Conservation (phyloP, 1,140 invertebrate species). For the Achroia grisella region DNA sequence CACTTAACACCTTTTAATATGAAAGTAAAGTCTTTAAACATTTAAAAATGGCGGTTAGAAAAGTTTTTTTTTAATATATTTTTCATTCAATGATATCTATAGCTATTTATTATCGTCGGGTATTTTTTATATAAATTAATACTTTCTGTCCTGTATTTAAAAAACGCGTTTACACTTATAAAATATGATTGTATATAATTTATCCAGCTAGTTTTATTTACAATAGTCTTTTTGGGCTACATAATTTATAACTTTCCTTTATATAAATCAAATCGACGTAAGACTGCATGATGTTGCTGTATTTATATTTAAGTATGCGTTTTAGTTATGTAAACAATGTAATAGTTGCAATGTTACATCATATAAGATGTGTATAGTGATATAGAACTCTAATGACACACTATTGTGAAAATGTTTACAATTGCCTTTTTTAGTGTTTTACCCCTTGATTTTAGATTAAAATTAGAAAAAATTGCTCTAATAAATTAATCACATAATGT, state of each 20-base stretch:
- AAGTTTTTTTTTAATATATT: slow-evolving; percentile 23
- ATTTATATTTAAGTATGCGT: too few relatives aligned
- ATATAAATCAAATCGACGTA: slow-evolving; percentile 18
- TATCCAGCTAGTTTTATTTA: slow-evolving; percentile 57
- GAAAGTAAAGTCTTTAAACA: slow-evolving; percentile 9
- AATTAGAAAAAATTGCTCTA: too few relatives aligned
- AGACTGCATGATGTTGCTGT: too few relatives aligned
- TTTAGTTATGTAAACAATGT: too few relatives aligned
- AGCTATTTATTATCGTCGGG: slow-evolving; percentile 61
- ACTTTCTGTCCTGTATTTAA: slow-evolving; percentile 45
- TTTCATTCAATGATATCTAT: slow-evolving; percentile 38
- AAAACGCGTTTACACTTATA: slow-evolving; percentile 51
- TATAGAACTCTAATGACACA: too few relatives aligned
- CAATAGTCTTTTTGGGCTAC: slow-evolving; percentile 61
- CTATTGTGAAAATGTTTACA: too few relatives aligned
- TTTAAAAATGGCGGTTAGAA: slow-evolving; percentile 25
- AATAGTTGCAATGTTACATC: too few relatives aligned
- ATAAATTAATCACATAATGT: too few relatives aligned
- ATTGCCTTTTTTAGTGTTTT: too few relatives aligned
- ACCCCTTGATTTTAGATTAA: too few relatives aligned
- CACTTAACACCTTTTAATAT: slow-evolving; percentile 37
- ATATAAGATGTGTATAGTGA: too few relatives aligned
- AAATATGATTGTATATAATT: slow-evolving; percentile 54
- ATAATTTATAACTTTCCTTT: slow-evolving; percentile 37
- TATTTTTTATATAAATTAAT: slow-evolving; percentile 43